A percentile compares a stretch with the other conserved stretches of the same genome.
These are phyloP conservation scores for Papilio xuthus DNA, from an alignment of 1,140 invertebrate genomes.

Conservation along the genomic window DNA sequence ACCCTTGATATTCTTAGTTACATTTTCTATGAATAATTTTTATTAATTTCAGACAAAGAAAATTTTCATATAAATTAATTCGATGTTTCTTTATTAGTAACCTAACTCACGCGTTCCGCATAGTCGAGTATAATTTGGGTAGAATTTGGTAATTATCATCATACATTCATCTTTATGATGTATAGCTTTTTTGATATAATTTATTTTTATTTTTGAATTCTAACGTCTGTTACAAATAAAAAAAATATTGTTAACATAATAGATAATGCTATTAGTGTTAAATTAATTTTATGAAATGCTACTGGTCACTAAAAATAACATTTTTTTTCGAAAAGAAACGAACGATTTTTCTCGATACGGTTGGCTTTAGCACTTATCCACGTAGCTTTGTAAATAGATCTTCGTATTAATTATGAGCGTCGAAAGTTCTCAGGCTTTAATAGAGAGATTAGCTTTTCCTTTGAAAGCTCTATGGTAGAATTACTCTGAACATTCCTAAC, in stretches of 20 bases:
- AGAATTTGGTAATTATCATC: neutral
- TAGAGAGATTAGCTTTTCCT: constrained; percentile 23
- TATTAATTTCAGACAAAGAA: neutral
- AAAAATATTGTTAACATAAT: too few species aligned
- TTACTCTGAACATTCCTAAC: constrained; percentile 1
- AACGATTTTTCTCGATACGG: neutral
- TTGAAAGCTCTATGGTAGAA: neutral
- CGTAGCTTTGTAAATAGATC: constrained; percentile 1
- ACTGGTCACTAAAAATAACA: too few species aligned
- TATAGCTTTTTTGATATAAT: neutral
- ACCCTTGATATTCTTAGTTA: too few species aligned
- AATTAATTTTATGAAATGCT: too few species aligned
- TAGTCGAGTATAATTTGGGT: neutral
- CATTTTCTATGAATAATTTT: neutral
- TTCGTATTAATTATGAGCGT: neutral
- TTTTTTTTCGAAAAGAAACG: neutral
- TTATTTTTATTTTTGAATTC: neutral
- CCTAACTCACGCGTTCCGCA: constrained; percentile 1
- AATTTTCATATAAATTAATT: constrained; percentile 9
- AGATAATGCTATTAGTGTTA: too few species aligned
- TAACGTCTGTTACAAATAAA: too few species aligned
- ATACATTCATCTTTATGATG: too few species aligned
- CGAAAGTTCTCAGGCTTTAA: neutral
- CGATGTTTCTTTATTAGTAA: neutral
- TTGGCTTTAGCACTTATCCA: neutral